Base-by-base conservation (phyloP, 2,113 vertebrate genomes). In the Psettodes erumei region DNA sequence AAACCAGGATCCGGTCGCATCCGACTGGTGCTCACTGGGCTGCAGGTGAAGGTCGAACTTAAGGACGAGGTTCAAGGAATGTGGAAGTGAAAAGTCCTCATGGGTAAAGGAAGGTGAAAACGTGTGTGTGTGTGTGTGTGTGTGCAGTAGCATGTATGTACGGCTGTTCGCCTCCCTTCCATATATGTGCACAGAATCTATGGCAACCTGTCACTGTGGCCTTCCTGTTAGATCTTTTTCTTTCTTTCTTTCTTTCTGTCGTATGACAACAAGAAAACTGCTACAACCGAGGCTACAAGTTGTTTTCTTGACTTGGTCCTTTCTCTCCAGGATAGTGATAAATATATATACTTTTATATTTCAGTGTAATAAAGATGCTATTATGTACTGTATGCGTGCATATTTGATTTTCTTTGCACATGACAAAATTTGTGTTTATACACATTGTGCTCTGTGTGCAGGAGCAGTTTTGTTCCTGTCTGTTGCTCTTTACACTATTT, bases 301-400 rank as follows among this genome's bases (percentile, higher is more conserved):
- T 90, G 84, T 91, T 94, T 88, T 94, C 88, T 91, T 93, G 89
- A 92, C 86, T 92, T 88, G 83, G 89, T 92, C 92, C 82, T 91
- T 92, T 92, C 89, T 93, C 91, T 93, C 90, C 91, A 81, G 79
- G 83, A 92, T 89, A 88, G 86, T 86, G 83, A 90, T 86, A 90
- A 81, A 89, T 87, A 88, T 91, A 90, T 90, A 91, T 92, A 88
- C 90, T 91, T 91, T 91, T 92, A 91, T 92, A 94, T 93, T 94
- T 93, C 90, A 83, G 91, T 94, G 93, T 91, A 93, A 93, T 93
- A 93, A 94, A 93, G 89, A 94, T 90, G 79, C 89, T 91, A 92
- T 94, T 93, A 93, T 93, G 85, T 92, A 91, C 83, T 85, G 79
- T 82, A 82, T 25, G 89, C 89, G 86, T 92, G 90, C 32, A 79